Percentiles rank a stretch among this genome's conserved stretches.
Evolutionary conservation across 2,113 vertebrate species (phyloP).

Genomic region (Barbus barbus): DNA sequence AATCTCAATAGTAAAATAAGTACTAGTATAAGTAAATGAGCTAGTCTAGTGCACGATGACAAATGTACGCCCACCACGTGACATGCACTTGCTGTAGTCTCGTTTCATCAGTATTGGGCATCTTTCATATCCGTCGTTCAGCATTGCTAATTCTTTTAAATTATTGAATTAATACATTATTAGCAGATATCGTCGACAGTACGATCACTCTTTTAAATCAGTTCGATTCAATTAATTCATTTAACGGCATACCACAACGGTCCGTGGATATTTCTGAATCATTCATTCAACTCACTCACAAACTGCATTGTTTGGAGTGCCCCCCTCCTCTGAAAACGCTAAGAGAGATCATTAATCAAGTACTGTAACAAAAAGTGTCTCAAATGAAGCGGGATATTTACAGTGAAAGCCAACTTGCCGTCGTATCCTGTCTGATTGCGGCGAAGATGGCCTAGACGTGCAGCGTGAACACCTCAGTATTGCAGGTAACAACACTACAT

Average conservation of each 20-base stretch:
- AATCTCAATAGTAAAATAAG: constrained; percentile 43
- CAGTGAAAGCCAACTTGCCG: neutral
- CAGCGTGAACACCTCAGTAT: neutral
- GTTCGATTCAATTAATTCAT: neutral
- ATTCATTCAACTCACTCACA: neutral
- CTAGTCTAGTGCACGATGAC: too few species aligned
- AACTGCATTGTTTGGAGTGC: neutral
- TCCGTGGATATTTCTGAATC: neutral
- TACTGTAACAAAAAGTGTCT: neutral
- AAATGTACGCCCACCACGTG: too few species aligned
- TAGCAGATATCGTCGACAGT: neutral
- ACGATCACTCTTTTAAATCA: neutral
- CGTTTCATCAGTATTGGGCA: too few species aligned
- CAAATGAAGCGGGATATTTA: neutral
- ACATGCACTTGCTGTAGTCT: too few species aligned
- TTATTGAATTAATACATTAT: neutral
- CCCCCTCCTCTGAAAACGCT: neutral
- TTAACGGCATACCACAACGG: neutral
- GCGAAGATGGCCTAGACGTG: neutral
- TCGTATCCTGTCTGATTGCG: neutral
- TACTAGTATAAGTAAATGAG: too few species aligned
- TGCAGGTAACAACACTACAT: neutral
- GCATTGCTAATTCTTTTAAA: neutral
- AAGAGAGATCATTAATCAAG: neutral
- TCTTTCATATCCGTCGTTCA: neutral